Conservation (phyloP, 2,888 invertebrate species). For the Schrankia costaestrigalis region DNA sequence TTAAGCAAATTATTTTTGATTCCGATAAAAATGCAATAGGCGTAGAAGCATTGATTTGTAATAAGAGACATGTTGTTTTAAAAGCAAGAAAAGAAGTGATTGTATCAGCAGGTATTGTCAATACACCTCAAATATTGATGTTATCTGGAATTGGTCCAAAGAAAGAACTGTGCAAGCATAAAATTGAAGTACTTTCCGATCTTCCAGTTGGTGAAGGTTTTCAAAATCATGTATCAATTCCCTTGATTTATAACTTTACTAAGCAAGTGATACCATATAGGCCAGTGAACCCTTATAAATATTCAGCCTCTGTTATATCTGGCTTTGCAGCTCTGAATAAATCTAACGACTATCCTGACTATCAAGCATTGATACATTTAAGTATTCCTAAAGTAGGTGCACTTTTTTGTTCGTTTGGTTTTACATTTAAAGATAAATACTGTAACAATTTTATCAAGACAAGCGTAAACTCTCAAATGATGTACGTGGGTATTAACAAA, state of each 20-base stretch:
- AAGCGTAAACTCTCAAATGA: constrained; percentile 27
- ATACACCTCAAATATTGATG: constrained; percentile 51
- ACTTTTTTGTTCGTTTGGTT: constrained; percentile 13
- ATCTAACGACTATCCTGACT: constrained; percentile 12
- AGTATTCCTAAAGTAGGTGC: constrained; percentile 7
- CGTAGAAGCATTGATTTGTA: constrained; percentile 32
- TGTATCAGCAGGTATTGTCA: constrained; percentile 46
- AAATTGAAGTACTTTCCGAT: constrained; percentile 35
- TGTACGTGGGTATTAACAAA: constrained; percentile 37
- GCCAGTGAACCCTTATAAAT: constrained; percentile 21
- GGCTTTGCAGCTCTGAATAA: constrained; percentile 14
- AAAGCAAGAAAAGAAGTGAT: constrained; percentile 42
- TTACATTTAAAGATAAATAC: constrained; percentile 26
- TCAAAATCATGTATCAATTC: constrained; percentile 48
- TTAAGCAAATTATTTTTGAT: constrained; percentile 14
- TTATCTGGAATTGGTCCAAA: constrained; percentile 50
- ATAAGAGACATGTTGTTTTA: constrained; percentile 12
- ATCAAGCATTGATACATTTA: constrained; percentile 9
- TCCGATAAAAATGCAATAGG: constrained; percentile 27
- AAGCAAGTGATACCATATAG: constrained; percentile 27
- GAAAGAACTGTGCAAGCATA: constrained; percentile 34
- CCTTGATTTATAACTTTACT: constrained; percentile 37
- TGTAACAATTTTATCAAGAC: constrained; percentile 34
- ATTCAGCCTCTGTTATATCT: constrained; percentile 32
- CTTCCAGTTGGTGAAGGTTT: constrained; percentile 48